Evolutionary conservation across 2,113 vertebrate genomes (phyloP), one percentile per base, ranked within the genome.

Genomic region (Steatornis caripensis): DNA sequence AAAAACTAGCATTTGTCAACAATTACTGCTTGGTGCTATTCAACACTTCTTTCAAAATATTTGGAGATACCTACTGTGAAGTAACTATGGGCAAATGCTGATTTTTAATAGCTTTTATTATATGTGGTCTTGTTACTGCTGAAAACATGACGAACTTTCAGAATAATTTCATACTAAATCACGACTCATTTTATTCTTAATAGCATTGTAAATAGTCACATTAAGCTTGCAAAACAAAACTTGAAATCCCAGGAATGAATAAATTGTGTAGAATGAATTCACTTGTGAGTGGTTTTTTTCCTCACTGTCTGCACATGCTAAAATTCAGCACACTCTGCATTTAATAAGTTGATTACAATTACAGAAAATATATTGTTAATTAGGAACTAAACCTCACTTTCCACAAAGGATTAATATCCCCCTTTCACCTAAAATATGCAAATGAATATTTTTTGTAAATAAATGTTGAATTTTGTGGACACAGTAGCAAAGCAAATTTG

Each of bases 31-130:
- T 82, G 69, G 32, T 76, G 22, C 13, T 91, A 45, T 65, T 34
- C 13, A 89, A 36, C 49, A 61, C 29, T 88, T 92, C 29, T 66
- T 94, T 89, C 41, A 89, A 90, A 95, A 74, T 84, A 86, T 90
- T 75, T 96, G 55, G 55, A 62, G 64, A 88, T 77, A 93, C 82
- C 46, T 86, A 95, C 85, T 88, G 75, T 83, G 82, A 70, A 80
- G 45, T 91, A 96, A 90, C 66, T 80, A 32, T 60, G 34, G 85
- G 26, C 66, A 95, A 94, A 94, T 89, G 60, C 46, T 88, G 46
- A 71, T 88, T 70, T 79, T 66, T 88, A 90, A 55, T 75, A 55
- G 43, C 4, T 86, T 89, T 70, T 88, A 74, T 91, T 92, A 65
- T 62, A 84, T 88, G 43, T 88, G 58, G 43, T 82, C 23, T 84